These are phyloP conservation scores for Eurytoma californica DNA, from an alignment of 2,888 invertebrate genomes.

Conservation along the genomic window DNA sequence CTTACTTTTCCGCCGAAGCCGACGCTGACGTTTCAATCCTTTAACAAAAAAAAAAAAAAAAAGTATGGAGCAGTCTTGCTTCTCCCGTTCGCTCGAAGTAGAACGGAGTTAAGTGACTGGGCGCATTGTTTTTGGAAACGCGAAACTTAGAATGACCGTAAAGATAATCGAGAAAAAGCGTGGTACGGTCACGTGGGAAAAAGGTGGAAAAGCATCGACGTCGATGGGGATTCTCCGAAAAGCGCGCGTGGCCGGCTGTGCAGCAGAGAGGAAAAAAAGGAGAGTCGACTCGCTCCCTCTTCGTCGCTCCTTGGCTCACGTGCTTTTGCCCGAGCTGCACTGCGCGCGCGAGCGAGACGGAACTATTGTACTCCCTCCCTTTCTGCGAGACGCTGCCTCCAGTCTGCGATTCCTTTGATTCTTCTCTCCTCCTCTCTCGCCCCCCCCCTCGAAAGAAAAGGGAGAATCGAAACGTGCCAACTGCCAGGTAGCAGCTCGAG, in stretches of 20 bases:
- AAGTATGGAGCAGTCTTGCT: too few species aligned
- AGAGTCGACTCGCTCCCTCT: slow-evolving; percentile 3
- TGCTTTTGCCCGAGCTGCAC: not conserved
- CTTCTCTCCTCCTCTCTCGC: slow-evolving; percentile 4
- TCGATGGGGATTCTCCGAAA: slow-evolving; percentile 32
- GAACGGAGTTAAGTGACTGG: too few species aligned
- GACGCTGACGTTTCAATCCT: too few species aligned
- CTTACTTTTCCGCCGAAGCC: too few species aligned
- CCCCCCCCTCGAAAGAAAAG: not conserved
- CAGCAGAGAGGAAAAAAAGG: slow-evolving; percentile 15
- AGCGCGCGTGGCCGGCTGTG: slow-evolving; percentile 13
- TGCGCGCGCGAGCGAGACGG: not conserved
- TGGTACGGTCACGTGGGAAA: slow-evolving; percentile 7
- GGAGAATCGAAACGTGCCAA: not conserved
- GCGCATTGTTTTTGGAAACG: too few species aligned
- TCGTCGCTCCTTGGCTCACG: slow-evolving; percentile 2
- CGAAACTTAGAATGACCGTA: not conserved
- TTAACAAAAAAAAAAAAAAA: too few species aligned
- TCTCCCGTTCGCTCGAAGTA: too few species aligned
- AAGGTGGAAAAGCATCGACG: slow-evolving; percentile 30
- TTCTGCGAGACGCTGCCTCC: not conserved
- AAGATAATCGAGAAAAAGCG: slow-evolving; percentile 3
- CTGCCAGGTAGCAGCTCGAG: slow-evolving; percentile 24
- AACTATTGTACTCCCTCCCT: not conserved
- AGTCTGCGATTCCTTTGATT: slow-evolving; percentile 22